Percentiles rank a stretch among this genome's conserved stretches.
phyloP scores from a whole-genome alignment of 2,797 vertebrate genomes.

The Pelodytes ibericus region DNA sequence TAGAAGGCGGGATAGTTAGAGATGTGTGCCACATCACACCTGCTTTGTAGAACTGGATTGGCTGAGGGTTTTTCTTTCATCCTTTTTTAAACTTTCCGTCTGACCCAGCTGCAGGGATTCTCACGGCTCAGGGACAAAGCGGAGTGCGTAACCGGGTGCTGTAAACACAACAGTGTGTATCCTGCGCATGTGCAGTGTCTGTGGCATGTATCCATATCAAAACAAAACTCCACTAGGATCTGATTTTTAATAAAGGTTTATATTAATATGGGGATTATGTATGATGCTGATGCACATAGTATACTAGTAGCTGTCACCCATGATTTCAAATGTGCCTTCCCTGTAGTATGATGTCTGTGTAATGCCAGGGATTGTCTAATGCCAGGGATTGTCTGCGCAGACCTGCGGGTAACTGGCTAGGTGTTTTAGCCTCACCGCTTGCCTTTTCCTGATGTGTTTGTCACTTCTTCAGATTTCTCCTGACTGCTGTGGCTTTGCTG shows the following conservation, averaged over 20 bases:
- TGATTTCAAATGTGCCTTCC: too few relatives aligned
- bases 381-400: too few relatives aligned
- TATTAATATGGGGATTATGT: too few relatives aligned
- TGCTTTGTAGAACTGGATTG: background rate
- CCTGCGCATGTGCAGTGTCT: background rate
- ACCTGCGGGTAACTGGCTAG: background rate
- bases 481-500: slow-evolving; percentile 86
- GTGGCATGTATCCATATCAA: background rate
- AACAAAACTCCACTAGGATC: too few relatives aligned
- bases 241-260: too few relatives aligned
- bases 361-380: too few relatives aligned
- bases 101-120: slow-evolving; percentile 29
- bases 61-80: background rate
- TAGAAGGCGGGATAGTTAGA: too few relatives aligned
- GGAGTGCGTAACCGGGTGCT: background rate
- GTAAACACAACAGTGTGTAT: background rate
- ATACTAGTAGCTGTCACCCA: too few relatives aligned
- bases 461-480: slow-evolving; percentile 80
- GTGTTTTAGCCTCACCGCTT: background rate
- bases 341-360: too few relatives aligned
- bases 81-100: background rate
- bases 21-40: slow-evolving; percentile 7
- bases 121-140: slow-evolving; percentile 37
- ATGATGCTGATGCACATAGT: too few relatives aligned
- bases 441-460: background rate